A percentile compares a stretch with the other conserved stretches of the same genome.
phyloP scores from a whole-genome alignment of 1,140 invertebrate species.

The Hermetia illucens region DNA sequence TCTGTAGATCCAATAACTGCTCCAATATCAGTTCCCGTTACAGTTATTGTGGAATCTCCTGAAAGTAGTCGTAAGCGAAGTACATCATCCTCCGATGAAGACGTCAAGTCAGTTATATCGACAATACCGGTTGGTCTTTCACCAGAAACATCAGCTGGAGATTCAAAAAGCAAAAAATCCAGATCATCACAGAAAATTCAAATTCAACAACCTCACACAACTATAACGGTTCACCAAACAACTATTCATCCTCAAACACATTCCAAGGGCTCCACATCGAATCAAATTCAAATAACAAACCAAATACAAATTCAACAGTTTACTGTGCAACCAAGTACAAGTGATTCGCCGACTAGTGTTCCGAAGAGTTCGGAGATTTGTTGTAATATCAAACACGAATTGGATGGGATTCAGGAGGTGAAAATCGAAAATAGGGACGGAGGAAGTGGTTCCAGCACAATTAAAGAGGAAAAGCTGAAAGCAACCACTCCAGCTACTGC shows the following conservation, averaged over 20 bases:
- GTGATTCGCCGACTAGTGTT: not conserved
- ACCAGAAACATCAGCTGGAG: not conserved
- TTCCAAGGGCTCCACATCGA: not conserved
- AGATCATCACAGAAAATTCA: slow-evolving; percentile 2
- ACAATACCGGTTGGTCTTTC: not conserved
- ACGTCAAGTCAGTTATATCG: not conserved
- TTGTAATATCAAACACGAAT: slow-evolving; percentile 3
- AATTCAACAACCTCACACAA: slow-evolving; percentile 6
- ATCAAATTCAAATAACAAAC: slow-evolving; percentile 6
- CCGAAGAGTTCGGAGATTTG: not conserved
- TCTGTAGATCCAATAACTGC: too few relatives aligned
- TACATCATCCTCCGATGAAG: not conserved
- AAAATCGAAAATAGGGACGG: slow-evolving; percentile 3
- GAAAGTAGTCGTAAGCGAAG: not conserved
- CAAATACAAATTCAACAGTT: slow-evolving; percentile 6
- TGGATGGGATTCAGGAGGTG: slow-evolving; percentile 2
- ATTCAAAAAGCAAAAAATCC: not conserved
- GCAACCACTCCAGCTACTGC: not conserved
- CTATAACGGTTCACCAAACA: slow-evolving; percentile 5
- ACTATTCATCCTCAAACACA: slow-evolving; percentile 5
- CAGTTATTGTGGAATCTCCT: slow-evolving; percentile 3
- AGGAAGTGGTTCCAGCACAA: not conserved
- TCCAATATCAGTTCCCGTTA: slow-evolving; percentile 2
- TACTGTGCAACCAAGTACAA: slow-evolving; percentile 4
- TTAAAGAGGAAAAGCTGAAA: too few relatives aligned